Conservation (phyloP, 2,113 vertebrate species). For the Rhinogobius similis region DNA sequence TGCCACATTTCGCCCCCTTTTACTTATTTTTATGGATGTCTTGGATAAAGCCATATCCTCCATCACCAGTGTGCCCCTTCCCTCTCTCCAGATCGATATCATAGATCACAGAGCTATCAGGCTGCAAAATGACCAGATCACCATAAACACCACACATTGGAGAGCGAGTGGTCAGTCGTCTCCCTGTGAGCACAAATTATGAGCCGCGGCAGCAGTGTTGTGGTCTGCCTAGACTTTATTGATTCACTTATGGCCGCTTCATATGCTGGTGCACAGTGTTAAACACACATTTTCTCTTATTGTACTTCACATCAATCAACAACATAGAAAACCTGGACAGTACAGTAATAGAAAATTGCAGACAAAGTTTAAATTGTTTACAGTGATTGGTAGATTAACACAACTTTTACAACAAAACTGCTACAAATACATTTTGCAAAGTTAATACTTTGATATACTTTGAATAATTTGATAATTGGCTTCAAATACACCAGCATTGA, state of each 20-base stretch:
- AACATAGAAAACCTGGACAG: constrained; percentile 15
- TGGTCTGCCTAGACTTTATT: constrained; percentile 65
- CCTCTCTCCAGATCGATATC: constrained; percentile 72
- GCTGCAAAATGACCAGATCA: constrained; percentile 80
- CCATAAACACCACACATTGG: constrained; percentile 69
- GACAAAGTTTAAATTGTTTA: not conserved
- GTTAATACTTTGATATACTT: too few relatives aligned
- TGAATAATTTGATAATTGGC: not conserved
- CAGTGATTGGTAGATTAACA: too few relatives aligned
- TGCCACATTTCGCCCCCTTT: too few relatives aligned
- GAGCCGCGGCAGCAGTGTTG: constrained; percentile 36
- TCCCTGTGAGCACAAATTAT: constrained; percentile 55
- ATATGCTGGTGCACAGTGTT: constrained; percentile 81
- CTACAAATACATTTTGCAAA: too few relatives aligned
- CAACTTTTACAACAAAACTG: not conserved
- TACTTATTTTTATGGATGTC: too few relatives aligned
- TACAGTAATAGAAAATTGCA: not conserved
- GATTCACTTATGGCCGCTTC: constrained; percentile 82
- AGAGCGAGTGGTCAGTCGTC: constrained; percentile 33
- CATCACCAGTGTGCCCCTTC: constrained; percentile 27
- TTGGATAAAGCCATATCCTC: constrained; percentile 39
- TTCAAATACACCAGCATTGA: not conserved
- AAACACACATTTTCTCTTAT: constrained; percentile 79
- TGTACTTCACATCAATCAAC: constrained; percentile 67
- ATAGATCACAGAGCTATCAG: constrained; percentile 80